phyloP scores from a whole-genome alignment of 2,113 vertebrate genomes.

The Rhynchopsitta pachyrhyncha region DNA sequence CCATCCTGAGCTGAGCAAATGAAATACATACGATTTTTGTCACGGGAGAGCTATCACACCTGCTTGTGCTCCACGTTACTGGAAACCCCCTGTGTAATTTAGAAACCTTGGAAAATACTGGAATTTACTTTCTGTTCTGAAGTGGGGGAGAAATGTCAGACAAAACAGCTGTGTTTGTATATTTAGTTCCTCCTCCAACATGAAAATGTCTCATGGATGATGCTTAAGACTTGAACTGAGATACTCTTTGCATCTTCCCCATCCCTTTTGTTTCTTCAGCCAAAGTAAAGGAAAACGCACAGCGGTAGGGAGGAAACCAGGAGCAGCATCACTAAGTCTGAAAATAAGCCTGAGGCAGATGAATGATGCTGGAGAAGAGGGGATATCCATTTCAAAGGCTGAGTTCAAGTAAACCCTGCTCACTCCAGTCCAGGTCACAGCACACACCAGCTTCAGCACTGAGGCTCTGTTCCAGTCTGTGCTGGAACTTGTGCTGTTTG shows the following conservation, averaged over 20 bases:
- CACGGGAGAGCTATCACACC: not conserved
- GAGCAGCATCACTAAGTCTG: not conserved
- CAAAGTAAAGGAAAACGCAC: not conserved
- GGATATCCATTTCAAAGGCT: not conserved
- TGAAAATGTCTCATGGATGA: not conserved
- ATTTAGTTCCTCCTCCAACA: not conserved
- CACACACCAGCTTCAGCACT: not conserved
- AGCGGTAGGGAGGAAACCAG: not conserved
- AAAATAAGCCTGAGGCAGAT: not conserved
- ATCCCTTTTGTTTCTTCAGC: not conserved
- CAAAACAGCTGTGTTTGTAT: not conserved
- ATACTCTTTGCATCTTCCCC: not conserved
- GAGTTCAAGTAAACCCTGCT: not conserved
- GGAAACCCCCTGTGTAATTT: not conserved
- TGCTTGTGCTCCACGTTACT: not conserved
- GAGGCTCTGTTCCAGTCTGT: not conserved
- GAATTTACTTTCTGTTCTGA: not conserved
- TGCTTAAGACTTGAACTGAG: not conserved
- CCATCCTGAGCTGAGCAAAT: not conserved
- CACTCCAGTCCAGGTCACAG: not conserved
- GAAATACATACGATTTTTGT: accelerated
- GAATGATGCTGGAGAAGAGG: not conserved
- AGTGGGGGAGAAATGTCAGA: not conserved
- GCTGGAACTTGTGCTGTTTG: not conserved
- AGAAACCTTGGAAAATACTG: not conserved